Evolutionary conservation across 2,113 vertebrate genomes (phyloP), one percentile per base, ranked within the genome.

Genomic region (Brachyistius frenatus): DNA sequence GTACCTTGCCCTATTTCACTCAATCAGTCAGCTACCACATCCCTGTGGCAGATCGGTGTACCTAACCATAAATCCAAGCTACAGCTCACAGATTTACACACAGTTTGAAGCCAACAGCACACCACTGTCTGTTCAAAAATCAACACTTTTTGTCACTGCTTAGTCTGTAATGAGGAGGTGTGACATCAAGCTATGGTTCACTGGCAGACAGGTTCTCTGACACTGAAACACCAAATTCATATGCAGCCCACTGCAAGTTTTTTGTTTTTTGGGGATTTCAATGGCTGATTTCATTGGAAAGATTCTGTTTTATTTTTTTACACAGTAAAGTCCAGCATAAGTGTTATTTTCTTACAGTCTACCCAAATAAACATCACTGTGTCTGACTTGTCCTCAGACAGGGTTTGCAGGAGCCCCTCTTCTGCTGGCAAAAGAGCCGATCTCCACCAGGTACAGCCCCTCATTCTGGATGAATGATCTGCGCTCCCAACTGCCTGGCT

Each of bases 381-480:
- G 16, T 49, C 31, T 54, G 68, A 78, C 37, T 31, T 15, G 68
- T 64, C 63, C 66, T 58, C 58, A 31, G 56, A 64, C 9, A 64
- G 37, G 58, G 80, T 75, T 83, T 80, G 58, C 68, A 72, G 31
- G 35, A 72, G 69, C 66, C 76, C 16, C 33, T 70, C 74, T 49
- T 72, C 81, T 80, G 65, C 50, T 63, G 64, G 66, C n/a, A 23
- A 79, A 82, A 75, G 65, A 88, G 69, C 78, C 73, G 82, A 81
- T 78, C 86, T 80, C 86, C 73, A 77, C 68, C 63, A 60, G 46
- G 81, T 39, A 49, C 84, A 76, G 82, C 44, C 63, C 76, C 88
- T 90, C 83, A 89, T 92, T 89, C 90, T 84, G 79, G 88, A 91
- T 94, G 93, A 94, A 91, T 93, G 92, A 93, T 93, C 88, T 90